Conservation (phyloP, 2,113 vertebrate species). For the Chamaea fasciata region DNA sequence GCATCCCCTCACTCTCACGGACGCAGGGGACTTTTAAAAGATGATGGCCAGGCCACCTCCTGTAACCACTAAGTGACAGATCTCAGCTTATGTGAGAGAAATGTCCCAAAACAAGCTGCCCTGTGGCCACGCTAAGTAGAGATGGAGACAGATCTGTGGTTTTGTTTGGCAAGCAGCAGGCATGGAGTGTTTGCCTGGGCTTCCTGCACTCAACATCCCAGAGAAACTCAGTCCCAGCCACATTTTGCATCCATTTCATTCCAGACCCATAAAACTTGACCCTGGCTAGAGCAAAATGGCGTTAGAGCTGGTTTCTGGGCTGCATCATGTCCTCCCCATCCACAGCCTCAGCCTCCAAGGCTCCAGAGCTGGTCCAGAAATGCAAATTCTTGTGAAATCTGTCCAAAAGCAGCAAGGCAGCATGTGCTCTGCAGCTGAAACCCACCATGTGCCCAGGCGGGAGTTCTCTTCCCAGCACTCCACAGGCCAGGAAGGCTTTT, state of each 20-base stretch:
- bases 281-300: background rate
- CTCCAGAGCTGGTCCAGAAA: background rate
- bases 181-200: background rate
- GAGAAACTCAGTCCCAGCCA: background rate
- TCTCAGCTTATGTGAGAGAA: background rate
- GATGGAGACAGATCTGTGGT: slow-evolving; percentile 7
- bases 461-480: background rate
- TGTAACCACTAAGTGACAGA: slow-evolving; percentile 1
- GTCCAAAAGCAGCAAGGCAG: slow-evolving; percentile 32
- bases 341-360: background rate
- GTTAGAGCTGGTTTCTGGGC: background rate
- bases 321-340: background rate
- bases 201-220: accelerated
- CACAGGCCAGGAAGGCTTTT: background rate
- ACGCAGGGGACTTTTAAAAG: background rate
- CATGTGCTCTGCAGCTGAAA: slow-evolving; percentile 41
- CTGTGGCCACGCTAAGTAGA: background rate
- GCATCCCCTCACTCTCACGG: background rate
- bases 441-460: background rate
- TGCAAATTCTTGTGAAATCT: slow-evolving; percentile 2
- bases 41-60: background rate
- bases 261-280: background rate
- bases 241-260: background rate
- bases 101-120: background rate
- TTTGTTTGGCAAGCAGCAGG: background rate